A percentile compares a stretch with the other conserved stretches of the same genome.
Evolutionary conservation across 2,888 invertebrate genomes (phyloP).

Genomic region (Cerastis leucographa): DNA sequence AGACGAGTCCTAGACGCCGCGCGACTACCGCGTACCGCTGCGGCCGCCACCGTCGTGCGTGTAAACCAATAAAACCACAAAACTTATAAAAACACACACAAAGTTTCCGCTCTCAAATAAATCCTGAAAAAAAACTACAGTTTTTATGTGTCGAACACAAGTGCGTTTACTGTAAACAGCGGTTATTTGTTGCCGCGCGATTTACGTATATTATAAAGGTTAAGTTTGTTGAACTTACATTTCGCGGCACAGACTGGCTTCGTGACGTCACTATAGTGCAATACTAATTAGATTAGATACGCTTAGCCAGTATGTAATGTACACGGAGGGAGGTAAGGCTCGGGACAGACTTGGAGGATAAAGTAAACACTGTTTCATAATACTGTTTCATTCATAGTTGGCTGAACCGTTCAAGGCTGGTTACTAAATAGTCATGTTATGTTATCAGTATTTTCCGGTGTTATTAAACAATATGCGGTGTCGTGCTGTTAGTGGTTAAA

Average conservation of each 20-base stretch:
- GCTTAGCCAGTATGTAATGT: slow-evolving; percentile 79
- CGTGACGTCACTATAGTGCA: slow-evolving; percentile 85
- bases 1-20: slow-evolving; percentile 82
- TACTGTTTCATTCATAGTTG: slow-evolving; percentile 61
- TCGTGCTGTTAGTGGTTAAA: slow-evolving; percentile 52
- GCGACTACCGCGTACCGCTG: slow-evolving; percentile 77
- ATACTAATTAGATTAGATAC: slow-evolving; percentile 87
- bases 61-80: slow-evolving; percentile 68
- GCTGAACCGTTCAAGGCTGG: slow-evolving; percentile 70
- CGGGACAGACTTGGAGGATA: slow-evolving; percentile 73
- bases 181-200: slow-evolving; percentile 65
- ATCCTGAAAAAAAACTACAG: slow-evolving; percentile 25
- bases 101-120: slow-evolving; percentile 37
- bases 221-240: slow-evolving; percentile 88
- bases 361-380: slow-evolving; percentile 77
- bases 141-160: slow-evolving; percentile 52
- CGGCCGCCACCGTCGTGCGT: slow-evolving; percentile 69
- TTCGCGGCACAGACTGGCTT: slow-evolving; percentile 82
- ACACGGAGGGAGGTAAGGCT: slow-evolving; percentile 74
- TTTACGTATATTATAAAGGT: slow-evolving; percentile 73
- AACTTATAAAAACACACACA: slow-evolving; percentile 57
- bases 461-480: slow-evolving; percentile 58
- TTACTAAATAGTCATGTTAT: slow-evolving; percentile 68
- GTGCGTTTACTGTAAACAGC: slow-evolving; percentile 66
- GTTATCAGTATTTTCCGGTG: slow-evolving; percentile 75